phyloP scores from a whole-genome alignment of 1,140 invertebrate species.

The Listronotus bonariensis region DNA sequence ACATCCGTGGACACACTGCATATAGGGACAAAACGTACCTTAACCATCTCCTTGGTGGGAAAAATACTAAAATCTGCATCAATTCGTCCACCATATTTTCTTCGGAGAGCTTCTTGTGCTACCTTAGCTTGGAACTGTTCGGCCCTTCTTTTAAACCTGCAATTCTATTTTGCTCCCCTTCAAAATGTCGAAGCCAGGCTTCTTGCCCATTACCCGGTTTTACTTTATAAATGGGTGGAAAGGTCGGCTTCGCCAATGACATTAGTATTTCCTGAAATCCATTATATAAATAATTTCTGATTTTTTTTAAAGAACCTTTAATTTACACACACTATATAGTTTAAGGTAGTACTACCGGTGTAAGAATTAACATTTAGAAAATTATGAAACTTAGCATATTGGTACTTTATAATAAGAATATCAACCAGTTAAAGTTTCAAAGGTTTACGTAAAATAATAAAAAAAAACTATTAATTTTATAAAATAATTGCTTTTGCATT shows the following conservation, averaged over 20 bases:
- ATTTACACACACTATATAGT: no score
- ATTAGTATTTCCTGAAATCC: constrained; percentile 51
- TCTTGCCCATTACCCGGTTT: constrained; percentile 43
- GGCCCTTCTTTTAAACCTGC: constrained; percentile 42
- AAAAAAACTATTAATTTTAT: no score
- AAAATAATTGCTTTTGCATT: no score
- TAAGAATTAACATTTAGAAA: no score
- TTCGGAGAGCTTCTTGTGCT: constrained; percentile 57
- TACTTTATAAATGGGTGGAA: constrained; percentile 50
- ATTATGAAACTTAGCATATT: no score
- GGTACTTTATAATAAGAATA: no score
- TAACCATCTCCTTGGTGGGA: constrained; percentile 60
- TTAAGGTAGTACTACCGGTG: no score
- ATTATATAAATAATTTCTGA: no score
- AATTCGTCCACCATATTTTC: constrained; percentile 58
- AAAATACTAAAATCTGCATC: constrained; percentile 62
- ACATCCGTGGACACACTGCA: no score
- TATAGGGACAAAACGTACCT: constrained; percentile 43
- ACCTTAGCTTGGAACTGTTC: constrained; percentile 58
- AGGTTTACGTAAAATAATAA: no score
- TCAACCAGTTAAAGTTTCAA: no score
- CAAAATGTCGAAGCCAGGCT: constrained; percentile 51
- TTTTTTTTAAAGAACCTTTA: no score
- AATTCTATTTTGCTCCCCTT: constrained; percentile 47
- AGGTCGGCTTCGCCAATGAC: constrained; percentile 49